phyloP scores from a whole-genome alignment of 2,113 vertebrate genomes.

The Columbina picui region DNA sequence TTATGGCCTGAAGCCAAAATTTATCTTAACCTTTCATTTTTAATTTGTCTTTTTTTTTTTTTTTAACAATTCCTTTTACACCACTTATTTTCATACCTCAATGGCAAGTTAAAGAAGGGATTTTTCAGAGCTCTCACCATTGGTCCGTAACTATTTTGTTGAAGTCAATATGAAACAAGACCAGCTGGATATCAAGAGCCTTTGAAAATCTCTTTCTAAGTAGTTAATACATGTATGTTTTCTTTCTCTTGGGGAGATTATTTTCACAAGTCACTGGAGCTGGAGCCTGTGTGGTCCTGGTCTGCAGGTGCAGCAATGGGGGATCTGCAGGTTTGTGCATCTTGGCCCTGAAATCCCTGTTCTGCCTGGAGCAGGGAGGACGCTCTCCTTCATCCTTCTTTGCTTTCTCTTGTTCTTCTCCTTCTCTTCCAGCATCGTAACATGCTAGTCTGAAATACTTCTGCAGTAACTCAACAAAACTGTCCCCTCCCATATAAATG shows the following conservation, averaged over 20 bases:
- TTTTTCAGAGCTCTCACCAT: conserved; percentile 16
- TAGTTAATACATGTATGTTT: conserved; percentile 50
- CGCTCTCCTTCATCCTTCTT: neutral
- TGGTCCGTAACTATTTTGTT: conserved; percentile 28
- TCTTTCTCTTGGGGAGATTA: conserved; percentile 41
- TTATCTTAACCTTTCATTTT: conserved; percentile 51
- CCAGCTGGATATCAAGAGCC: conserved; percentile 40
- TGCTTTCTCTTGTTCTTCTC: neutral
- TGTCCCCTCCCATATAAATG: neutral
- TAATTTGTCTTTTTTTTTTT: neutral
- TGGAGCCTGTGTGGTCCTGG: conserved; percentile 26
- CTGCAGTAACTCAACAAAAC: rapidly evolving
- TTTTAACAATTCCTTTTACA: neutral
- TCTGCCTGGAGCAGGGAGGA: neutral
- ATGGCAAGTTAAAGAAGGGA: neutral
- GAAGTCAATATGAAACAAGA: conserved; percentile 48
- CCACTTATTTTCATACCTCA: conserved; percentile 53
- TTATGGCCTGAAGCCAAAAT: conserved; percentile 57
- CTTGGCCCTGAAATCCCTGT: neutral
- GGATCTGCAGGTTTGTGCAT: neutral
- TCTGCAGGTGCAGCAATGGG: neutral
- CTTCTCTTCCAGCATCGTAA: neutral
- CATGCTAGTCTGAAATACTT: neutral
- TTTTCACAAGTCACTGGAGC: conserved; percentile 24
- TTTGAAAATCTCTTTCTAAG: conserved; percentile 57